These are phyloP conservation scores for Neosalanx taihuensis DNA, from an alignment of 2,797 vertebrate genomes.

Conservation along the genomic window DNA sequence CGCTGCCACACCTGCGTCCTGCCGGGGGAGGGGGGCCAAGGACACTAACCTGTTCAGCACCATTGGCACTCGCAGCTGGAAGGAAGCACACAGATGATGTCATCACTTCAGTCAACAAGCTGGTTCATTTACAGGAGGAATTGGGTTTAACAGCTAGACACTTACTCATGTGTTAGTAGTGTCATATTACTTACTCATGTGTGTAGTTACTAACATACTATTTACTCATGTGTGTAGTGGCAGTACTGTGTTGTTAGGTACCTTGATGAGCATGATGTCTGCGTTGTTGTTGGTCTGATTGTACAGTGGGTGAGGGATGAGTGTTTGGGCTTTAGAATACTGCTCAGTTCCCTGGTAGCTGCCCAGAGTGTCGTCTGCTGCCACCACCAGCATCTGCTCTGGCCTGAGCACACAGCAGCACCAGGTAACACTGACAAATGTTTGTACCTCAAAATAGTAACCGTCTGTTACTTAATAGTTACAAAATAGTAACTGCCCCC, in stretches of 20 bases:
- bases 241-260: slow-evolving; percentile 34
- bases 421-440: not conserved
- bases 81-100: not conserved
- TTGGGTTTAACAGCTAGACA: not conserved
- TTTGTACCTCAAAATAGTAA: not conserved
- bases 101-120: too few relatives aligned
- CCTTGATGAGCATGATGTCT: slow-evolving; percentile 83
- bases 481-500: not conserved
- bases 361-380: slow-evolving; percentile 71
- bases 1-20: slow-evolving; percentile 61
- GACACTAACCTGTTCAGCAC: slow-evolving; percentile 71
- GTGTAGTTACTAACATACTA: too few relatives aligned
- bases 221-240: too few relatives aligned
- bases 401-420: slow-evolving; percentile 43
- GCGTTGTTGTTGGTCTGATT: slow-evolving; percentile 73
- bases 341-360: slow-evolving; percentile 76
- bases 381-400: slow-evolving; percentile 75
- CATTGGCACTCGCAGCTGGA: slow-evolving; percentile 71
- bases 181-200: not conserved
- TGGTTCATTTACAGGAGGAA: not conserved
- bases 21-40: slow-evolving; percentile 72
- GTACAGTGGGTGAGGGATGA: slow-evolving; percentile 74
- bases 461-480: not conserved
- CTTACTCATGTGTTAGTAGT: not conserved
- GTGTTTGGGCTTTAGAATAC: slow-evolving; percentile 64